Conservation (phyloP, 2,113 vertebrate genomes). For the Xiphias gladius region DNA sequence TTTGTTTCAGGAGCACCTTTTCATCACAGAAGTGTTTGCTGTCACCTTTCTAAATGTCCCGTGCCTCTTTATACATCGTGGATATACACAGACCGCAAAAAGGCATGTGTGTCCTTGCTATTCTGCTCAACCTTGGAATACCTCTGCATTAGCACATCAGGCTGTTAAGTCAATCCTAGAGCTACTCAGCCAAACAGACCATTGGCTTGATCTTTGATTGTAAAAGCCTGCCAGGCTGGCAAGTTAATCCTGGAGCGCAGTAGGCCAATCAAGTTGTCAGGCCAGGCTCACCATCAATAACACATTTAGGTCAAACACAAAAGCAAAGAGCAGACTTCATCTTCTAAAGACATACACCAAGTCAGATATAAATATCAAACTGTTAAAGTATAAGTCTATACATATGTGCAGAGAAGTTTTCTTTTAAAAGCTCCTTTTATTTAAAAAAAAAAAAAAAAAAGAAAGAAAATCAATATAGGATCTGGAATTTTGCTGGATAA, state of each 20-base stretch:
- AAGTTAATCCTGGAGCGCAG: conserved; percentile 75
- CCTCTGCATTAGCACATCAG: conserved; percentile 79
- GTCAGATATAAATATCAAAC: conserved; percentile 2
- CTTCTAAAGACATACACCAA: conserved; percentile 20
- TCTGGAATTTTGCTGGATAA: conserved; percentile 52
- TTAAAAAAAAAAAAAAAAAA: conserved; percentile 10
- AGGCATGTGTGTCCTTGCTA: conserved; percentile 65
- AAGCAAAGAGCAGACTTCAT: conserved; percentile 30
- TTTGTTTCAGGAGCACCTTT: conserved; percentile 28
- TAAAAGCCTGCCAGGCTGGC: conserved; percentile 75
- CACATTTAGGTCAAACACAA: conserved; percentile 73
- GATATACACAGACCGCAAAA: conserved; percentile 44
- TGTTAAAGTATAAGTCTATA: conserved; percentile 2
- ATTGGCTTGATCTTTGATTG: conserved; percentile 79
- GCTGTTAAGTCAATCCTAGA: conserved; percentile 80
- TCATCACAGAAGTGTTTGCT: conserved; percentile 29
- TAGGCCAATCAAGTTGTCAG: conserved; percentile 79
- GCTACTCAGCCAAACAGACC: conserved; percentile 77
- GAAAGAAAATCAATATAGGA: conserved; percentile 45
- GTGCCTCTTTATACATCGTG: conserved; percentile 25
- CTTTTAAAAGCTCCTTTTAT: not conserved
- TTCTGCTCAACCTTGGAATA: conserved; percentile 78
- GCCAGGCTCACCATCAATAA: conserved; percentile 69
- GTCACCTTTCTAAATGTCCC: conserved; percentile 44
- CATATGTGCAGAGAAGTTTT: conserved; percentile 7